Evolutionary conservation across 2,113 vertebrate species (phyloP).

Genomic region (Gracilinanus agilis): DNA sequence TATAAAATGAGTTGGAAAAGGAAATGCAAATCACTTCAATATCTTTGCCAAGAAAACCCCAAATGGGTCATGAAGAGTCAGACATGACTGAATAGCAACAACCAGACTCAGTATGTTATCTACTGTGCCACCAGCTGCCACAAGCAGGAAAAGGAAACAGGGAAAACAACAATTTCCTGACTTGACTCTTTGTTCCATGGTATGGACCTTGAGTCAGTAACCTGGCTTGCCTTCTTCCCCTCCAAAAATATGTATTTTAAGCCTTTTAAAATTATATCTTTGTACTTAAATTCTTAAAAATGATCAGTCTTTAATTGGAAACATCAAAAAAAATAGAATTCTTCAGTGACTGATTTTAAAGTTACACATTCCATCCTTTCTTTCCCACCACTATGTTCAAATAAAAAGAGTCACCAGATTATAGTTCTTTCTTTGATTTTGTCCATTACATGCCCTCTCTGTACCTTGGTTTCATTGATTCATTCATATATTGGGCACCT

Average conservation of each 20-base stretch:
- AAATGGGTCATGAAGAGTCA: too few species aligned
- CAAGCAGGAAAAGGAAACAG: background rate
- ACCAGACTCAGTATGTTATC: background rate
- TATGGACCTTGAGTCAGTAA: background rate
- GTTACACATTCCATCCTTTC: background rate
- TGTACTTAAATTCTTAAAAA: background rate
- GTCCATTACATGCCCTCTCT: background rate
- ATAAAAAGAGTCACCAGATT: background rate
- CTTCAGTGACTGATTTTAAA: background rate
- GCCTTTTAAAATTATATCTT: background rate
- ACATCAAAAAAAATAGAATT: background rate
- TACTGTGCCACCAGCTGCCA: background rate
- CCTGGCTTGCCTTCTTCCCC: background rate
- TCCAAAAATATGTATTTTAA: background rate
- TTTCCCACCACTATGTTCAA: background rate
- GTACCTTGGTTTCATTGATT: background rate
- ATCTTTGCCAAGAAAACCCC: too few species aligned
- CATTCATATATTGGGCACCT: background rate
- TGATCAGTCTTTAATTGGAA: background rate
- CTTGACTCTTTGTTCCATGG: background rate
- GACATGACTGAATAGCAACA: too few species aligned
- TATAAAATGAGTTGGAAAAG: too few species aligned
- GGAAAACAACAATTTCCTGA: background rate
- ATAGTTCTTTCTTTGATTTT: background rate
- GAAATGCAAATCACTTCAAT: too few species aligned